Evolutionary conservation across 2,888 invertebrate species (phyloP).

Genomic region (Platynereis dumerilii): DNA sequence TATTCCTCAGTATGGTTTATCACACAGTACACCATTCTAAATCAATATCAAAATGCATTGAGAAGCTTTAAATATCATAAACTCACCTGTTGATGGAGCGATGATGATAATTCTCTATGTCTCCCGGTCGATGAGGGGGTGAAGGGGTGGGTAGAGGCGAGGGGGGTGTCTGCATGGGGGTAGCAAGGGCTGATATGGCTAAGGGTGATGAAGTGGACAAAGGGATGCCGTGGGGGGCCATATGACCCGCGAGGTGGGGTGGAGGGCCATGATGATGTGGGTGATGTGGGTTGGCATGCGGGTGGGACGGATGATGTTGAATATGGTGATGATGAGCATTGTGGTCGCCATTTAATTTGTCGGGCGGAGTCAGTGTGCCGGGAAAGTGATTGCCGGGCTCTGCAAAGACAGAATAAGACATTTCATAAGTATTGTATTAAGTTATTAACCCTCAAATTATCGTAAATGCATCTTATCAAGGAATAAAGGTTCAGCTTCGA

Average conservation of each 20-base stretch:
- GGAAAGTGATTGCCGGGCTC: conserved; percentile 46
- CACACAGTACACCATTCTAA: no score
- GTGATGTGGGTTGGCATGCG: not conserved
- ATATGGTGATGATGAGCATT: not conserved
- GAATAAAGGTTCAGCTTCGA: no score
- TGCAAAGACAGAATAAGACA: not conserved
- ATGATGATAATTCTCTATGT: not conserved
- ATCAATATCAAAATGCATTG: no score
- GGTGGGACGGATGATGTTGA: not conserved
- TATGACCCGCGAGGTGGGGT: no score
- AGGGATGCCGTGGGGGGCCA: conserved; percentile 61
- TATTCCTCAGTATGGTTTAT: no score
- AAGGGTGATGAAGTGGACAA: conserved; percentile 55
- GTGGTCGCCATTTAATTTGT: conserved; percentile 25
- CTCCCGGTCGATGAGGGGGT: conserved; percentile 8
- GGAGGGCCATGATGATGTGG: not conserved
- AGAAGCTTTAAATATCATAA: no score
- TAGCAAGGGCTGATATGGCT: conserved; percentile 60
- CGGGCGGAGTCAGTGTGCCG: conserved; percentile 57
- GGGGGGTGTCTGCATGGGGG: conserved; percentile 81
- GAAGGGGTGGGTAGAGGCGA: conserved; percentile 71
- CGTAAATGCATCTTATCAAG: no score
- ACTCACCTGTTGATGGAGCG: not conserved
- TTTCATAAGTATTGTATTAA: not conserved
- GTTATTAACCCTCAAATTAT: no score